These are phyloP conservation scores for Ramazzottius varieornatus DNA, from an alignment of 2,888 invertebrate species.

Conservation along the genomic window DNA sequence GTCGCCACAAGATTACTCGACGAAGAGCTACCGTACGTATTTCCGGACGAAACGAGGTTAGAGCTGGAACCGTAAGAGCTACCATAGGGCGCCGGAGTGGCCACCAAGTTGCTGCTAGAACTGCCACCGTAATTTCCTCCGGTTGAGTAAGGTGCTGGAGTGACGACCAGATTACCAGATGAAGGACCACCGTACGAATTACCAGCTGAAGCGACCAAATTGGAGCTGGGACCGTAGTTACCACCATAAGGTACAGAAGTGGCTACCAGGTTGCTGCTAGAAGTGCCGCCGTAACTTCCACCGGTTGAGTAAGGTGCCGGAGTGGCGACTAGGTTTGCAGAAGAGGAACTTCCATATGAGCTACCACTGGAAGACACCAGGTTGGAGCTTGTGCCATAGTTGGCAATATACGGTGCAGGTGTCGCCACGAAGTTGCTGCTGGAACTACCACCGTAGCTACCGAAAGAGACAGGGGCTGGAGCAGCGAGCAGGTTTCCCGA, in stretches of 20 bases:
- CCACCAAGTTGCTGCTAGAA: neutral
- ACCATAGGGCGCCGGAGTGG: neutral
- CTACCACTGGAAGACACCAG: no score
- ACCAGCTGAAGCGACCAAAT: no score
- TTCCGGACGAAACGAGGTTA: no score
- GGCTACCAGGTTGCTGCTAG: neutral
- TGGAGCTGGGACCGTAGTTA: no score
- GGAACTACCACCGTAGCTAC: neutral
- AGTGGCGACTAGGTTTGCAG: neutral
- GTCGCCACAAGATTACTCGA: neutral
- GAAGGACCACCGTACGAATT: no score
- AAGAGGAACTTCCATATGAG: no score
- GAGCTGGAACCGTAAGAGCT: neutral
- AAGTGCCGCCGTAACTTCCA: neutral
- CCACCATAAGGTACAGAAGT: neutral
- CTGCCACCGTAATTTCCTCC: neutral
- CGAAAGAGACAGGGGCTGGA: neutral
- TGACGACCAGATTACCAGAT: neutral
- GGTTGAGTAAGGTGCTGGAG: neutral
- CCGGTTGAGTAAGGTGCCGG: neutral
- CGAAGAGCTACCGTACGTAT: no score
- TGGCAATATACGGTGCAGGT: neutral
- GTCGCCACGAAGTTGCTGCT: neutral
- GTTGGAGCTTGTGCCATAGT: neutral
- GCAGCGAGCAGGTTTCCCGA: neutral